Conservation (phyloP, 2,888 invertebrate species). For the Bursaphelenchus okinawaensis region DNA sequence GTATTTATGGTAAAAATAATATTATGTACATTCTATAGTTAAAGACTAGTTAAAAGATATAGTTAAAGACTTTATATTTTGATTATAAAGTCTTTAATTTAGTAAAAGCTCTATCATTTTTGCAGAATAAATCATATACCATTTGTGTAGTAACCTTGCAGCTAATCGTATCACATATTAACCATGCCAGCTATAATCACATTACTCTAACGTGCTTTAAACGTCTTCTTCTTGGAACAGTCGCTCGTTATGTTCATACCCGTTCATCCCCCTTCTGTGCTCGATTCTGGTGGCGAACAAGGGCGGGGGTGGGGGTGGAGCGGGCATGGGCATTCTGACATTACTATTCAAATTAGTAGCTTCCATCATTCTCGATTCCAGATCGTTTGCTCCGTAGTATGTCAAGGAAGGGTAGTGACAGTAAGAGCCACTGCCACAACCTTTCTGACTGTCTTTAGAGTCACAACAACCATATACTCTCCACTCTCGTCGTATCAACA, state of each 20-base stretch:
- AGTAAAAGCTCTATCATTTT: no score
- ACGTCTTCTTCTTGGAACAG: constrained; percentile 12
- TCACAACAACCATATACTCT: constrained; percentile 21
- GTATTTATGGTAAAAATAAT: no score
- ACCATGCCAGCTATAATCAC: no score
- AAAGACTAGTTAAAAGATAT: no score
- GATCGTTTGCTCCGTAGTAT: constrained; percentile 7
- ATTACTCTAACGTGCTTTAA: no score
- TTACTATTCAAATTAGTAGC: neutral
- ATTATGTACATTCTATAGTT: no score
- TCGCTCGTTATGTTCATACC: constrained; percentile 7
- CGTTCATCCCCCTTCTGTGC: neutral
- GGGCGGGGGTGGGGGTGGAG: neutral
- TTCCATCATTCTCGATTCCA: neutral
- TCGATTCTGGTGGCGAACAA: neutral
- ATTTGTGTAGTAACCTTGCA: no score
- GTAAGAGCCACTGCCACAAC: constrained; percentile 7
- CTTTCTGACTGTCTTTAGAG: constrained; percentile 9
- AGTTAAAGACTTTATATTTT: no score
- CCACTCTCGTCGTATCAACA: constrained; percentile 22
- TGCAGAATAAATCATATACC: no score
- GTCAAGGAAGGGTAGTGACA: constrained; percentile 14
- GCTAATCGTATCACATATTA: no score
- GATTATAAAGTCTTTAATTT: no score
- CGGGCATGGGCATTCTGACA: neutral